These are phyloP conservation scores for Campylomormyrus tamandua DNA, from an alignment of 2,113 vertebrate genomes.

Conservation along the genomic window DNA sequence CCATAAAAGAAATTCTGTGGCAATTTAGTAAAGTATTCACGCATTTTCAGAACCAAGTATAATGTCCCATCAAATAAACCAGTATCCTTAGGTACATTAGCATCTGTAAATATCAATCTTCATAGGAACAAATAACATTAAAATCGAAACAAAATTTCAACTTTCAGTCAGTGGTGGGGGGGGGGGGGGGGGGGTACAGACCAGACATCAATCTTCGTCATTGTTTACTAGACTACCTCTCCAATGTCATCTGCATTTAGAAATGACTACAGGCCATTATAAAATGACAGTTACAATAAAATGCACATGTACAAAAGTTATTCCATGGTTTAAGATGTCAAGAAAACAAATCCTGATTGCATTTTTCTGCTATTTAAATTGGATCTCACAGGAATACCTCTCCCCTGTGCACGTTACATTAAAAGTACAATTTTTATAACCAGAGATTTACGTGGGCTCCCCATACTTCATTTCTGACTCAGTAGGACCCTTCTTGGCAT, in stretches of 20 bases:
- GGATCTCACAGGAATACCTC: background rate
- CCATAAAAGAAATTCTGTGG: background rate
- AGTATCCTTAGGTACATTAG: background rate
- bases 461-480: background rate
- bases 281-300: background rate
- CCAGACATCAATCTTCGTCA: background rate
- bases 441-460: background rate
- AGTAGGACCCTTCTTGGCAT: background rate
- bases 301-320: background rate
- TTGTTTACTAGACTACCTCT: background rate
- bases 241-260: background rate
- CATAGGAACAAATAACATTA: background rate
- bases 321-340: background rate
- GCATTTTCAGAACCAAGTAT: background rate
- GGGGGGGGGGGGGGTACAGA: background rate
- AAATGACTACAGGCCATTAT: background rate
- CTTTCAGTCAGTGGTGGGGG: background rate
- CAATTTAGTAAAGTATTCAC: background rate
- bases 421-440: background rate
- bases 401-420: background rate
- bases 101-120: background rate
- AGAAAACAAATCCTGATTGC: background rate
- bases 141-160: background rate
- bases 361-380: background rate
- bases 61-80: background rate